Evolutionary conservation across 2,797 vertebrate genomes (phyloP), one percentile per base, ranked within the genome.

Genomic region (Xyrichtys novacula): DNA sequence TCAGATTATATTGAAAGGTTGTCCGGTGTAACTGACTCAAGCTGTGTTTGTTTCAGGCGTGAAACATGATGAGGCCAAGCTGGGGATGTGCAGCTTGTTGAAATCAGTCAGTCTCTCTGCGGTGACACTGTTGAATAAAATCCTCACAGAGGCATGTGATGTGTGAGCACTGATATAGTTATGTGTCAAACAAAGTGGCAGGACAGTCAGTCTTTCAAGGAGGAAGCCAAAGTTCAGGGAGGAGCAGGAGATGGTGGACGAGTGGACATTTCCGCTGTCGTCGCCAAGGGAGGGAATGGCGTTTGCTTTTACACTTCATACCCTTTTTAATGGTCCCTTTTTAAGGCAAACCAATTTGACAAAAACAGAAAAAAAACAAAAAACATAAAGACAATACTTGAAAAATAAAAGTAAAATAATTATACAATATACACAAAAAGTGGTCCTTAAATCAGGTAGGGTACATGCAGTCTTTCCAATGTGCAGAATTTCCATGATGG

Each of bases 241-340:
- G 19, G 43, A 23, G 42, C 5, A 29, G 60, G 19, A 29, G 60
- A 19, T 32, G 20, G 56, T 57, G 78, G 63, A 56, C 28, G 32
- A 83, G 84, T 86, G 82, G 86, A 89, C 74, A 58, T 87, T 79
- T 88, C 65, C 28, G 76, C 87, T 87, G 84, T 87, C 65, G 66
- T 86, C 68, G 40, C 81, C 16, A 22, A 74, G 66, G 53, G 60
- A 71, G 78, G 79, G 83, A 85, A 89, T 85, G 87, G 80, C 67
- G 65, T 86, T 86, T 83, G 80, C 80, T 85, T 81, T 69, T 79
- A 87, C 85, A 88, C 86, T 90, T 92, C 81, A 90, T 84, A 89
- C 87, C 90, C 92, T 93, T 94, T 94, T 94, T 93, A 91, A 92
- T 59, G 93, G 94, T 93, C 92, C 94, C 94, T 94, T 94, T 91